A percentile compares a stretch with the other conserved stretches of the same genome.
Evolutionary conservation across 2,113 vertebrate species (phyloP).

Genomic region (Synchiropus splendidus): DNA sequence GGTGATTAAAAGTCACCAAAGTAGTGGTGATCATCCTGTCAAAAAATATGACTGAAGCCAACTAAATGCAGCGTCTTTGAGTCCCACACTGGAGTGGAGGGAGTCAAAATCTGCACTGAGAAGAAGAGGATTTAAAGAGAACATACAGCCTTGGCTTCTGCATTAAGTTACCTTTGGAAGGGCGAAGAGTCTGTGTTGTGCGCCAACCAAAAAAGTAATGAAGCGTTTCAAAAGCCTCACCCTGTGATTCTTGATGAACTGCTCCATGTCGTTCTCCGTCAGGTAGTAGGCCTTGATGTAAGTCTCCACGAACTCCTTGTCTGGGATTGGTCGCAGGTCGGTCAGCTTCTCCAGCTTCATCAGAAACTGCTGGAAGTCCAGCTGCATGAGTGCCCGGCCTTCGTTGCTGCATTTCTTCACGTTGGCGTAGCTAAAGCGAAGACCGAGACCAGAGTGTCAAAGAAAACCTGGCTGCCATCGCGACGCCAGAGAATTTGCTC

Average conservation of each 20-base stretch:
- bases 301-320: conserved; percentile 97
- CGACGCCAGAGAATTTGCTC: neutral
- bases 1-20: too few species aligned
- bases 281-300: conserved; percentile 99
- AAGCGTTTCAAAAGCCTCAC: conserved; percentile 56
- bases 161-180: too few species aligned
- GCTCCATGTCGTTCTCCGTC: conserved; percentile 97
- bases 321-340: conserved; percentile 93
- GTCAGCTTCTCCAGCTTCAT: conserved; percentile 98
- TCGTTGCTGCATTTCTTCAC: conserved; percentile 99
- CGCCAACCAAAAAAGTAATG: too few species aligned
- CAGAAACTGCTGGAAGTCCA: conserved; percentile 98
- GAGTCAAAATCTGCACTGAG: too few species aligned
- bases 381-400: conserved; percentile 95
- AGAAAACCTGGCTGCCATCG: too few species aligned
- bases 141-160: too few species aligned
- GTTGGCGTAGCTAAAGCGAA: conserved; percentile 78
- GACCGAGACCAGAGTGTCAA: conserved; percentile 1
- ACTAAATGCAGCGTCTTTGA: too few species aligned
- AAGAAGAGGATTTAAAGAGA: too few species aligned
- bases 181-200: too few species aligned
- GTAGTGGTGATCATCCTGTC: too few species aligned
- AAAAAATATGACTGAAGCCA: too few species aligned
- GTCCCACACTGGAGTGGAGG: too few species aligned
- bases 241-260: conserved; percentile 96